A percentile compares a stretch with the other conserved stretches of the same genome.
Evolutionary conservation across 2,888 invertebrate species (phyloP).

Genomic region (Hemicrepidius hirtus): DNA sequence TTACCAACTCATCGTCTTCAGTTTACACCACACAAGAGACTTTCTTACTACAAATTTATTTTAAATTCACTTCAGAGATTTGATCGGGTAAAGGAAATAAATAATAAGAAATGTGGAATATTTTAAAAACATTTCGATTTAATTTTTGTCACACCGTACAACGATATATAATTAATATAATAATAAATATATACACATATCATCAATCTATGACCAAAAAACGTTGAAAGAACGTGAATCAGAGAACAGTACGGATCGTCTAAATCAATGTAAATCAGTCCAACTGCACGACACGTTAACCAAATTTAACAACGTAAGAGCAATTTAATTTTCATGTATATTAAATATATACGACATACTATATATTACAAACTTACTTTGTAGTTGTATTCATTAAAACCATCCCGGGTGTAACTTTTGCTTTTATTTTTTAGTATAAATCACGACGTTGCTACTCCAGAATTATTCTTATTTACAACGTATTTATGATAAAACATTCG

Average conservation of each 20-base stretch:
- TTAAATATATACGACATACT: slow-evolving; percentile 69
- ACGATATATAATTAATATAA: slow-evolving; percentile 71
- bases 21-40: slow-evolving; percentile 42
- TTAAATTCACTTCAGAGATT: slow-evolving; percentile 34
- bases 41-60: slow-evolving; percentile 25
- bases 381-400: slow-evolving; percentile 68
- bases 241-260: slow-evolving; percentile 65
- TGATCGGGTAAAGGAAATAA: slow-evolving; percentile 45
- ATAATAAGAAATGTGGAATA: slow-evolving; percentile 57
- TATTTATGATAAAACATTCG: slow-evolving; percentile 54
- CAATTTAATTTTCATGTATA: slow-evolving; percentile 47
- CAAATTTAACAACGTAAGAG: slow-evolving; percentile 66
- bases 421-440: slow-evolving; percentile 60
- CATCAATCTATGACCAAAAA: slow-evolving; percentile 62
- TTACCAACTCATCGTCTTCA: slow-evolving; percentile 57
- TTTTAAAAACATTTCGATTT: slow-evolving; percentile 70
- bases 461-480: slow-evolving; percentile 62
- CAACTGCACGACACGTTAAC: slow-evolving; percentile 68
- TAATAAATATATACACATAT: slow-evolving; percentile 71
- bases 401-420: slow-evolving; percentile 67
- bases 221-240: slow-evolving; percentile 61
- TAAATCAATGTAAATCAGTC: slow-evolving; percentile 54
- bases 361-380: slow-evolving; percentile 68
- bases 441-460: slow-evolving; percentile 62
- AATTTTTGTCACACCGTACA: slow-evolving; percentile 72